A percentile compares a stretch with the other conserved stretches of the same genome.
Evolutionary conservation across 2,888 invertebrate genomes (phyloP).

Genomic region (Embidobia sp.): DNA sequence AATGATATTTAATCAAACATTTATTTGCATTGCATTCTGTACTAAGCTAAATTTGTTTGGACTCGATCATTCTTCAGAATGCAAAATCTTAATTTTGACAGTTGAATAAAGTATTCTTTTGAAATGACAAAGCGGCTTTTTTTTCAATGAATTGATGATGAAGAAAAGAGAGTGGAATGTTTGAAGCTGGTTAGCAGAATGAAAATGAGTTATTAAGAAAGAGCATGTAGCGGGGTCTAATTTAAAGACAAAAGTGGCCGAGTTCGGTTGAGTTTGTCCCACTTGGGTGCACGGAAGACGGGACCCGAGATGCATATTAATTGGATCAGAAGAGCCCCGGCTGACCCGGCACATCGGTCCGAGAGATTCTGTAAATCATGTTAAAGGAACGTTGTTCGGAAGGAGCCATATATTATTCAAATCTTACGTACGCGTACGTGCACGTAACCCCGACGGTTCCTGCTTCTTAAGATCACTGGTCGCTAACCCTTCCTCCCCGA

Average conservation of each 20-base stretch:
- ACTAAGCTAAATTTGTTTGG: too few species aligned
- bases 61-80: too few species aligned
- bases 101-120: too few species aligned
- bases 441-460: conserved; percentile 76
- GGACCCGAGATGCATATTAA: conserved; percentile 61
- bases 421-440: conserved; percentile 80
- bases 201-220: too few species aligned
- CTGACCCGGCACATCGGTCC: conserved; percentile 76
- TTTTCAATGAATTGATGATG: too few species aligned
- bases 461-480: conserved; percentile 73
- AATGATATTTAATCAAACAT: too few species aligned
- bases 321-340: conserved; percentile 69
- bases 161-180: too few species aligned
- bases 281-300: conserved; percentile 15
- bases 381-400: conserved; percentile 73
- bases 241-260: conserved; percentile 22
- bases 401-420: conserved; percentile 77
- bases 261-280: conserved; percentile 31
- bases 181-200: too few species aligned
- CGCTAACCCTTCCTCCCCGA: conserved; percentile 72
- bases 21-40: too few species aligned
- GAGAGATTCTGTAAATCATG: conserved; percentile 80
- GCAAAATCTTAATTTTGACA: too few species aligned
- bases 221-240: too few species aligned
- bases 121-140: too few species aligned